These are phyloP conservation scores for Megaceryle maxima DNA, from an alignment of 2,113 vertebrate genomes.

Conservation along the genomic window DNA sequence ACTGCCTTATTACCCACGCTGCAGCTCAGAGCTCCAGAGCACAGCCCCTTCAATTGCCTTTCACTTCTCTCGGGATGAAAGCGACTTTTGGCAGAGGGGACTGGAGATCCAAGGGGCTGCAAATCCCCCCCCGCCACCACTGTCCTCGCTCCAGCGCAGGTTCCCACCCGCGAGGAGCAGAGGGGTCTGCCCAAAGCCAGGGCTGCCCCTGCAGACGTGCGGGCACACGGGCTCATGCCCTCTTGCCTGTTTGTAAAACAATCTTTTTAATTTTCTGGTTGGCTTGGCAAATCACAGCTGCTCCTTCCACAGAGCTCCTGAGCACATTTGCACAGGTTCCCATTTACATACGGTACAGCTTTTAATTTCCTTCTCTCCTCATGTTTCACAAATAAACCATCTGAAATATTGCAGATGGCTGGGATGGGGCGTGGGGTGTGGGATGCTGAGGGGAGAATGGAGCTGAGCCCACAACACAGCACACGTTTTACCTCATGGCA, in stretches of 20 bases:
- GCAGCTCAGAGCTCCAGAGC: background rate
- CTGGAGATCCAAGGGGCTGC: background rate
- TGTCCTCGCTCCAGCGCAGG: rapidly evolving
- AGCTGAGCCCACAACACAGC: rapidly evolving
- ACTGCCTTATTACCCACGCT: background rate
- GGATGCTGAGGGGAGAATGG: background rate
- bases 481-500: rapidly evolving
- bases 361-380: background rate
- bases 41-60: background rate
- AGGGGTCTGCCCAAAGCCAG: background rate
- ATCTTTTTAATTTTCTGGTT: slow-evolving; percentile 52
- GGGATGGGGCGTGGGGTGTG: background rate
- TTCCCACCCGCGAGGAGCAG: rapidly evolving
- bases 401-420: background rate
- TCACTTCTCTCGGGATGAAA: background rate
- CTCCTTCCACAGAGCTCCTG: slow-evolving; percentile 18
- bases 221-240: background rate
- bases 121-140: background rate
- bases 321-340: background rate
- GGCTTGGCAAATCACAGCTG: slow-evolving; percentile 51
- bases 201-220: background rate
- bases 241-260: background rate
- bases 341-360: background rate
- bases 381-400: background rate
- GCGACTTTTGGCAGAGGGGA: background rate